Percentiles rank a stretch among this genome's conserved stretches.
Conservation (phyloP, 2,888 invertebrate species). For the Orchesella flavescens region DNA sequence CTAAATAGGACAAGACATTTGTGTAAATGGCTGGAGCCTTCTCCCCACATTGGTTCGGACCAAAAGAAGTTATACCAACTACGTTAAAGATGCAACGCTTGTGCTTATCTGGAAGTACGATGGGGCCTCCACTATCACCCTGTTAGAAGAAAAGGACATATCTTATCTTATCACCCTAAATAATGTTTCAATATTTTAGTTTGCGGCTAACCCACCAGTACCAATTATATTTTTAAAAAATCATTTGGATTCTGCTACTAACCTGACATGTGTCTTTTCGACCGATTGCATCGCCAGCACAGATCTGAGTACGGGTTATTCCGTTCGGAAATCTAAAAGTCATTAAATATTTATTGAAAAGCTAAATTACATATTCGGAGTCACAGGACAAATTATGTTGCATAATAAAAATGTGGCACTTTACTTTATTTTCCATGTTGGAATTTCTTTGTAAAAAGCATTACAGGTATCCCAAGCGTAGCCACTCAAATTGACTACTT, state of each 20-base stretch:
- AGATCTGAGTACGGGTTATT: conserved; percentile 66
- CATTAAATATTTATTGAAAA: neutral
- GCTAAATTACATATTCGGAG: too few relatives aligned
- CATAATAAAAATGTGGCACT: too few relatives aligned
- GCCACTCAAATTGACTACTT: conserved; percentile 62
- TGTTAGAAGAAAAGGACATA: neutral
- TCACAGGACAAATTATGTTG: too few relatives aligned
- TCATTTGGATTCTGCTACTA: neutral
- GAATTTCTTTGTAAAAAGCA: conserved; percentile 48
- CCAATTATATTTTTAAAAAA: too few relatives aligned
- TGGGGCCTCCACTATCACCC: conserved; percentile 57
- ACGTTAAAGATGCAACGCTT: conserved; percentile 55
- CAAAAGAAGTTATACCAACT: conserved; percentile 64
- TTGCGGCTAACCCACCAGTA: too few relatives aligned
- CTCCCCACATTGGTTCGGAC: conserved; percentile 62
- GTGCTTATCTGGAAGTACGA: conserved; percentile 36
- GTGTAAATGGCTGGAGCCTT: conserved; percentile 66
- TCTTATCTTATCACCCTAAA: too few relatives aligned
- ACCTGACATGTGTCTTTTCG: conserved; percentile 67
- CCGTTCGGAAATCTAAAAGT: conserved; percentile 64
- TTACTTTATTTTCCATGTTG: conserved; percentile 46
- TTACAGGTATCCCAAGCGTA: conserved; percentile 53
- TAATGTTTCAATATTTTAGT: too few relatives aligned
- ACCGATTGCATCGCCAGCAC: conserved; percentile 60
- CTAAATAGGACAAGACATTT: conserved; percentile 66